Evolutionary conservation across 2,797 vertebrate species (phyloP).

Genomic region (Odontamblyopus lacepedii): DNA sequence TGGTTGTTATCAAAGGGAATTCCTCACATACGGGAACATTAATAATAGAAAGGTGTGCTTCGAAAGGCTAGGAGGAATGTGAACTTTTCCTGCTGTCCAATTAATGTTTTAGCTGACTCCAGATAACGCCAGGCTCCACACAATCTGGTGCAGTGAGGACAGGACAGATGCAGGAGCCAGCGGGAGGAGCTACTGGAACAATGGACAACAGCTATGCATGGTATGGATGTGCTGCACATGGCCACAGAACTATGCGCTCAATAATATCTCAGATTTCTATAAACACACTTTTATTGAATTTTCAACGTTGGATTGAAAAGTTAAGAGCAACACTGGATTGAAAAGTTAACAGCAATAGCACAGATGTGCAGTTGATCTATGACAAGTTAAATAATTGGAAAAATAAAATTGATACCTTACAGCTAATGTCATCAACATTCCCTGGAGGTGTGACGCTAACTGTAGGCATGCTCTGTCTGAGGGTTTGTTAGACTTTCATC

Average conservation of each 20-base stretch:
- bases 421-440: too few relatives aligned
- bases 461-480: too few relatives aligned
- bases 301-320: constrained; percentile 25
- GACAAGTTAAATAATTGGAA: neutral
- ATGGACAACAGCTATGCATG: constrained; percentile 31
- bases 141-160: constrained; percentile 64
- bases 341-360: constrained; percentile 10
- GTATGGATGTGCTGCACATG: constrained; percentile 35
- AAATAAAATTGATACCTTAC: neutral
- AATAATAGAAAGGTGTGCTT: constrained; percentile 78
- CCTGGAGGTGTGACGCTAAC: too few relatives aligned
- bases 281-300: constrained; percentile 32
- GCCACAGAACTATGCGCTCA: constrained; percentile 33
- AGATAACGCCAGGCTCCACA: constrained; percentile 61
- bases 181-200: constrained; percentile 44
- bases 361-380: constrained; percentile 1
- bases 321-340: constrained; percentile 15
- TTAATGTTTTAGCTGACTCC: constrained; percentile 83
- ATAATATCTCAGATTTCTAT: constrained; percentile 42
- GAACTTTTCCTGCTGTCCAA: constrained; percentile 79
- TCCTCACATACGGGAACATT: constrained; percentile 72
- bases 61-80: constrained; percentile 65
- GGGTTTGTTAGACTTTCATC: too few relatives aligned
- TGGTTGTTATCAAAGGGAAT: constrained; percentile 76
- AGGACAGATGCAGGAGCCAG: constrained; percentile 33